Evolutionary conservation across 30 jellyfish, hydroid and myxozoan genomes (phyloP).

Genomic region (Sanderia malayensis): DNA sequence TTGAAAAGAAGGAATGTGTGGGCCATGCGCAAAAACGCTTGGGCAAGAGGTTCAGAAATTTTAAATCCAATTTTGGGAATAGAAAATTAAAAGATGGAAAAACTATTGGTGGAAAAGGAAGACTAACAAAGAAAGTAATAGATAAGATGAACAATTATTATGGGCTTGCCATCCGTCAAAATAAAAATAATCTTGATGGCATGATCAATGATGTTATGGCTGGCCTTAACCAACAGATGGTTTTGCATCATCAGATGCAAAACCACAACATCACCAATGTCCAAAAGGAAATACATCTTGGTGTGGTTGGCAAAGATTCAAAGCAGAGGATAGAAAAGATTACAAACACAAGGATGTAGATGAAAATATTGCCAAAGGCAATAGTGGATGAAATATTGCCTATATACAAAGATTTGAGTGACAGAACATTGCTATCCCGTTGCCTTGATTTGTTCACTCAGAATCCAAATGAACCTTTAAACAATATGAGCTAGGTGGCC

Average conservation of each 20-base stretch:
- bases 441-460: constrained; percentile 10
- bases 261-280: constrained; percentile 28
- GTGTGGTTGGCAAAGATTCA: constrained; percentile 53
- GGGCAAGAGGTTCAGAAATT: constrained; percentile 34
- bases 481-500: constrained; percentile 8
- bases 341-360: not conserved
- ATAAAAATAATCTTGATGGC: constrained; percentile 16
- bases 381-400: constrained; percentile 11
- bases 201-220: constrained; percentile 27
- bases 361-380: not conserved
- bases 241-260: constrained; percentile 42
- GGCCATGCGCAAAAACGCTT: constrained; percentile 45
- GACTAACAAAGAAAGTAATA: constrained; percentile 17
- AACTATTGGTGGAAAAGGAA: constrained; percentile 25
- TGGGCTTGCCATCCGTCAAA: constrained; percentile 55
- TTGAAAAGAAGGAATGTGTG: constrained; percentile 45
- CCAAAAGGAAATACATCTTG: constrained; percentile 50
- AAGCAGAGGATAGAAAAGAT: not conserved
- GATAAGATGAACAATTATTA: constrained; percentile 22
- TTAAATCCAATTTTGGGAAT: constrained; percentile 11
- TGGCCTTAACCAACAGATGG: constrained; percentile 33
- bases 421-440: constrained; percentile 3
- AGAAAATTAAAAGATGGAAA: constrained; percentile 31
- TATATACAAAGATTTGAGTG: not conserved
- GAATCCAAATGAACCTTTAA: constrained; percentile 29